Base-by-base conservation (phyloP, 1,140 invertebrate species). In the Heliothis virescens region DNA sequence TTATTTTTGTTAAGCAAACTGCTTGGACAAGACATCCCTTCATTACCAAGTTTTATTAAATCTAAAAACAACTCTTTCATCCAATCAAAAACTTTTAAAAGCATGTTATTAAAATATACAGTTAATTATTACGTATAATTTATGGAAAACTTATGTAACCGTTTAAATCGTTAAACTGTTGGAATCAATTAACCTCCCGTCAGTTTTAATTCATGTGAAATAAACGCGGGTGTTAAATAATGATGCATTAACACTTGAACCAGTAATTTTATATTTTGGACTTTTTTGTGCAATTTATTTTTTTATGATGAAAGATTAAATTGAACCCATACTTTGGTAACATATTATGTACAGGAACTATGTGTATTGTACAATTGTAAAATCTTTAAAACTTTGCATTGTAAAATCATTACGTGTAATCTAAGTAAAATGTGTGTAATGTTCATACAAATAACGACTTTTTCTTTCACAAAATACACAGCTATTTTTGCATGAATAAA, bases 401-500 rank as follows among this genome's bases (percentile, higher is more conserved):
- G n/a, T n/a, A n/a, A n/a, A n/a, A n/a, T n/a, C n/a, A n/a, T n/a
- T n/a, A n/a, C n/a, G n/a, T n/a, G n/a, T n/a, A n/a, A n/a, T n/a
- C n/a, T n/a, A n/a, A n/a, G n/a, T n/a, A n/a, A n/a, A n/a, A n/a
- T n/a, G n/a, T n/a, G n/a, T n/a, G n/a, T n/a, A n/a, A n/a, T n/a
- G n/a, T n/a, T n/a, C n/a, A n/a, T n/a, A n/a, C n/a, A n/a, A n/a
- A n/a, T n/a, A n/a, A n/a, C n/a, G n/a, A n/a, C n/a, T n/a, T n/a
- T n/a, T n/a, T 34, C 13, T 53, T 16, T n/a, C n/a, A 53, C 52
- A 55, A 55, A 55, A 15, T 55, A 55, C 9, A 41, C 34, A 41
- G 48, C 63, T 53, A 34, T 65, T 65, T 80, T 67, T 65, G 71
- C 74, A 48, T n/a, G 73, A 60, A 41, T 72, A 81, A 55, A 41